Percentiles rank a stretch among this genome's conserved stretches.
phyloP scores from a whole-genome alignment of 2,113 vertebrate species.

The Geococcyx californianus region DNA sequence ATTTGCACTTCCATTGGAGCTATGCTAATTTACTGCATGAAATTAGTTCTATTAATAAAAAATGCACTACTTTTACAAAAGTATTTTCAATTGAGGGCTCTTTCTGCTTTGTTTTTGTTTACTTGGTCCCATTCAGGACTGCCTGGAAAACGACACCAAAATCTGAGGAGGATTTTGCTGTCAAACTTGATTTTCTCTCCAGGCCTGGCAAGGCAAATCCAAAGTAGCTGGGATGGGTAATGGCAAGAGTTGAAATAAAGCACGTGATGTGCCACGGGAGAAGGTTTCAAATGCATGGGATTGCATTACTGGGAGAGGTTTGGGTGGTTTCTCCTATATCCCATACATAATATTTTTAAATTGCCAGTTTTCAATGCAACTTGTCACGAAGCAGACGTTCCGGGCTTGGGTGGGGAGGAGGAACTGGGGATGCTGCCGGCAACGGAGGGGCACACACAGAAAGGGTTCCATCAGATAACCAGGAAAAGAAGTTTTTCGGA shows the following conservation, averaged over 20 bases:
- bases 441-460: accelerated
- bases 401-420: background rate
- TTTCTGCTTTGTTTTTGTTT: background rate
- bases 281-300: accelerated
- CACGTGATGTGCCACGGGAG: accelerated
- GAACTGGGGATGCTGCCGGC: background rate
- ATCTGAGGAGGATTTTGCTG: background rate
- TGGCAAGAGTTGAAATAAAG: background rate
- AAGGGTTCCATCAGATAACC: background rate
- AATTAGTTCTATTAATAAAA: conserved; percentile 72
- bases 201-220: background rate
- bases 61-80: background rate
- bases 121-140: background rate
- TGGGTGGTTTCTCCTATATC: accelerated
- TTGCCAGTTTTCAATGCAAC: accelerated
- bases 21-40: conserved; percentile 75
- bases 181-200: background rate
- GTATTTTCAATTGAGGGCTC: background rate
- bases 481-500: background rate
- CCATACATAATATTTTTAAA: background rate
- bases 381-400: background rate
- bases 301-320: accelerated
- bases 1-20: conserved; percentile 76
- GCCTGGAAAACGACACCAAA: background rate
- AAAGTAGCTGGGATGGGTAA: accelerated